These are phyloP conservation scores for Nemapogon koenigi DNA, from an alignment of 2,888 invertebrate genomes.

Conservation along the genomic window DNA sequence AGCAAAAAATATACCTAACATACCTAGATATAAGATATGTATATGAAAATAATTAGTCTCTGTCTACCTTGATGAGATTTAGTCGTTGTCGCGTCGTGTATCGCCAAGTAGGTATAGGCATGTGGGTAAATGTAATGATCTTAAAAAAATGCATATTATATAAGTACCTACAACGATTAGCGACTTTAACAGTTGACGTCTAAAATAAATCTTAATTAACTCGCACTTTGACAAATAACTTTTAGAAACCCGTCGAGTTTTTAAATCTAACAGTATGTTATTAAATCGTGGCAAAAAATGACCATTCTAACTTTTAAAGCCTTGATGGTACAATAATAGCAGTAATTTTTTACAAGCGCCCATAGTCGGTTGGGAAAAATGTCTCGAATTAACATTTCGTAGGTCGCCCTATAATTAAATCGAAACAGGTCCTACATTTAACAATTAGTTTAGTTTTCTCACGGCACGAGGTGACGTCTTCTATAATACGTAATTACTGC, in stretches of 20 bases:
- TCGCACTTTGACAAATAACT: constrained; percentile 25
- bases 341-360: constrained; percentile 9
- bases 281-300: constrained; percentile 27
- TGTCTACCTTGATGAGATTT: too few relatives aligned
- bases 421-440: constrained; percentile 27
- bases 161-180: too few relatives aligned
- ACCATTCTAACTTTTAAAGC: constrained; percentile 22
- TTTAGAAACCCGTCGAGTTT: constrained; percentile 33
- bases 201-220: too few relatives aligned
- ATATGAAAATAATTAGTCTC: too few relatives aligned
- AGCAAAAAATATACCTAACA: too few relatives aligned
- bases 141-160: too few relatives aligned
- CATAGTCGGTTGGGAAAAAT: constrained; percentile 22
- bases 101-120: too few relatives aligned
- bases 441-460: constrained; percentile 21
- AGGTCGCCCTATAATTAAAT: constrained; percentile 49
- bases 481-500: constrained; percentile 24
- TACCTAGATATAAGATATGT: too few relatives aligned
- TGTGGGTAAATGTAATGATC: too few relatives aligned
- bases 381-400: constrained; percentile 32
- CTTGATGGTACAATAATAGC: constrained; percentile 25
- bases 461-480: constrained; percentile 23
- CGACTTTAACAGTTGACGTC: too few relatives aligned
- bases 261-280: constrained; percentile 33
- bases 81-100: too few relatives aligned